A percentile compares a stretch with the other conserved stretches of the same genome.
These are phyloP conservation scores for Peromyscus californicus DNA, from an alignment of 2,113 vertebrate species.

Conservation along the genomic window DNA sequence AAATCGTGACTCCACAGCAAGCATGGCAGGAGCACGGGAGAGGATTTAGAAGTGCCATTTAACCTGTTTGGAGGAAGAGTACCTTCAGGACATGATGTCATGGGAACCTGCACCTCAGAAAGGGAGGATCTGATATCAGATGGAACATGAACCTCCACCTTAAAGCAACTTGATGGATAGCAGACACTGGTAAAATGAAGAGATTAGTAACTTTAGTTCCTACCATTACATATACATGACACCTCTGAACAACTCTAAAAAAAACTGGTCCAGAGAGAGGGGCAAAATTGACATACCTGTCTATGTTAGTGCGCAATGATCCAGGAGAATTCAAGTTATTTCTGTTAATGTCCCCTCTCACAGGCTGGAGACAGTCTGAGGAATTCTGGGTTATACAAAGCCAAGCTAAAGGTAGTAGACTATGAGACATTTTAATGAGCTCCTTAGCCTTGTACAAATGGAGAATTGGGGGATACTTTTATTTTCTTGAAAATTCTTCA, in stretches of 20 bases:
- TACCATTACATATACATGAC: background rate
- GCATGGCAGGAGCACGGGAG: background rate
- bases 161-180: background rate
- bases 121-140: background rate
- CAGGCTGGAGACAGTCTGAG: background rate
- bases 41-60: background rate
- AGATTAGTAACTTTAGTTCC: background rate
- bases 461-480: background rate
- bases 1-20: background rate
- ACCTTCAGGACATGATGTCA: background rate
- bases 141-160: background rate
- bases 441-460: background rate
- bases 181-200: background rate
- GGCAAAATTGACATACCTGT: background rate
- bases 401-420: slow-evolving; percentile 10
- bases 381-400: background rate
- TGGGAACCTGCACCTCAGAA: background rate
- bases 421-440: slow-evolving; percentile 29
- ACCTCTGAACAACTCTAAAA: background rate
- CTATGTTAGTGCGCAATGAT: background rate
- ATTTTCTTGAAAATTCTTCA: background rate
- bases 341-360: background rate
- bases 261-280: background rate
- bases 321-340: background rate
- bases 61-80: background rate